These are phyloP conservation scores for Quiscalus mexicanus DNA, from an alignment of 2,113 vertebrate genomes.

Conservation along the genomic window DNA sequence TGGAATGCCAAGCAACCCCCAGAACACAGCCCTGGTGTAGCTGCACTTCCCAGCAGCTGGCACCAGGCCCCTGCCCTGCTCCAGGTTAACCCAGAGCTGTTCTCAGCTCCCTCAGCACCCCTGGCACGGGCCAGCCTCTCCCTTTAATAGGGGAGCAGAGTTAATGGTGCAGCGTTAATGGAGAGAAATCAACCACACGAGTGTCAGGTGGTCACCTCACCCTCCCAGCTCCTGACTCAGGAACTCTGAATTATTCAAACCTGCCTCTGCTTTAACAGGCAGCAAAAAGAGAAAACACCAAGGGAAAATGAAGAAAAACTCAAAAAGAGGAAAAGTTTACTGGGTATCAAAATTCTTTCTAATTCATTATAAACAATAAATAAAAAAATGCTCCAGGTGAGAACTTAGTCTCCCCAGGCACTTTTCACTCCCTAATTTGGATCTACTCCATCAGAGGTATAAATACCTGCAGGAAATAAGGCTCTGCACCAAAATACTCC, in stretches of 20 bases:
- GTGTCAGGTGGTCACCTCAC: background rate
- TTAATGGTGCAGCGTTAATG: background rate
- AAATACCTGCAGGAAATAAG: background rate
- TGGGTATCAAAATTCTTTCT: background rate
- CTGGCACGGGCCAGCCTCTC: background rate
- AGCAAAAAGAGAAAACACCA: background rate
- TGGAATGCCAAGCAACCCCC: background rate
- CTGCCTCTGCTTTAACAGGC: background rate
- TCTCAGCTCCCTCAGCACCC: background rate
- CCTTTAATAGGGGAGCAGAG: background rate
- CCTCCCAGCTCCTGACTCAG: background rate
- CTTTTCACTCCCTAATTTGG: background rate
- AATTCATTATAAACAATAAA: background rate
- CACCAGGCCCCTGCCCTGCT: background rate
- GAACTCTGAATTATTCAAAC: background rate
- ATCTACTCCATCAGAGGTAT: background rate
- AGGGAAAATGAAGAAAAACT: background rate
- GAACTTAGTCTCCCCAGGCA: background rate
- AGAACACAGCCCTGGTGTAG: too few species aligned
- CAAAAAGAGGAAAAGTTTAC: background rate
- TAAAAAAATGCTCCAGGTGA: background rate
- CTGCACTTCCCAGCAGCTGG: background rate
- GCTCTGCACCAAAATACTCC: background rate
- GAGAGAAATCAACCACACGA: background rate
- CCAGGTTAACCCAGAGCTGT: fast-evolving